Percentiles rank a stretch among this genome's conserved stretches.
These are phyloP conservation scores for Leptinotarsa lineolata DNA, from an alignment of 1,140 invertebrate genomes.

Conservation along the genomic window DNA sequence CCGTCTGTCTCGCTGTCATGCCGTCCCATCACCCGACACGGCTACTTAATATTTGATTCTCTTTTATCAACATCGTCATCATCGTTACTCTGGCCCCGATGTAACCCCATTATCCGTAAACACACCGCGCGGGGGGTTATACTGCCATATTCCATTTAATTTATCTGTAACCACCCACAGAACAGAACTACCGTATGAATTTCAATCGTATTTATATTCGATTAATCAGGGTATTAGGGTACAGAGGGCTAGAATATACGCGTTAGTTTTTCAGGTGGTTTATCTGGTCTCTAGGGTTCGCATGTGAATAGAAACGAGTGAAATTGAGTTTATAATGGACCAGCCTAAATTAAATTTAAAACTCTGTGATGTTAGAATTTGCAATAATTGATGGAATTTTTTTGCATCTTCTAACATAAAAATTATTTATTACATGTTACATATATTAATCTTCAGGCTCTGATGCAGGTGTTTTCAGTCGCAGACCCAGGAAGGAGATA, in stretches of 20 bases:
- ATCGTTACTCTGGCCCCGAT: constrained; percentile 9
- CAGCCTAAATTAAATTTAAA: neutral
- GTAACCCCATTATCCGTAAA: constrained; percentile 26
- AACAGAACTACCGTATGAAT: constrained; percentile 14
- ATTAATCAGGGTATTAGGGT: constrained; percentile 3
- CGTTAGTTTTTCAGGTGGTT: too few relatives aligned
- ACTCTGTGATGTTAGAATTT: too few relatives aligned
- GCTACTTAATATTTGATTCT: constrained; percentile 28
- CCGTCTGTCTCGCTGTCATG: constrained; percentile 20
- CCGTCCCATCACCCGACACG: constrained; percentile 14
- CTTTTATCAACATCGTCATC: constrained; percentile 21
- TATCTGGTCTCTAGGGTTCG: neutral
- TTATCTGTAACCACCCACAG: constrained; percentile 20
- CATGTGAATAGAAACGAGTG: neutral
- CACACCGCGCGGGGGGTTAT: constrained; percentile 15
- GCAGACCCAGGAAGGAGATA: too few relatives aligned
- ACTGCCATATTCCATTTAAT: constrained; percentile 10
- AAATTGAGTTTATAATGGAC: neutral
- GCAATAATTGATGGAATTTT: too few relatives aligned
- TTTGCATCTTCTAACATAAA: too few relatives aligned
- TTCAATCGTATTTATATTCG: constrained; percentile 25
- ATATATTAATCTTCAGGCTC: too few relatives aligned
- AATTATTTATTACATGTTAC: too few relatives aligned
- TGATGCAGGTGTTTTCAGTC: too few relatives aligned
- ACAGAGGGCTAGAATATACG: neutral